Percentiles rank a stretch among this genome's conserved stretches.
Evolutionary conservation across 2,888 invertebrate genomes (phyloP).

Genomic region (Stenoptilia bipunctidactyla): DNA sequence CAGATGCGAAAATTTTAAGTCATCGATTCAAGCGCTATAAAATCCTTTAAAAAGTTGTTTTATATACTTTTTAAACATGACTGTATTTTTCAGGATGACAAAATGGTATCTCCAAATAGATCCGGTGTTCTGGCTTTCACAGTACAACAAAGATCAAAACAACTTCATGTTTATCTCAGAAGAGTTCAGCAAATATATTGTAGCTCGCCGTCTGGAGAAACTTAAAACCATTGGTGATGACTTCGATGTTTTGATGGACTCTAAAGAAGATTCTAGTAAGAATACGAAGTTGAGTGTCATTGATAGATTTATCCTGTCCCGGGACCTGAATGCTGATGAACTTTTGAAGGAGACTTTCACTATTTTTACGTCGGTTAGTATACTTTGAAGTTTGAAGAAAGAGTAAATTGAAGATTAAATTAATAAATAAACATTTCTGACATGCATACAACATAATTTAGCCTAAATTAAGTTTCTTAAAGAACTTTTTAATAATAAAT

Average conservation of each 20-base stretch:
- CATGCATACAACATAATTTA: no score
- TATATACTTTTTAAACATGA: no score
- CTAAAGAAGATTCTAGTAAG: constrained; percentile 25
- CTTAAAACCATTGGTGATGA: constrained; percentile 23
- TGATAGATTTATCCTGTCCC: constrained; percentile 44
- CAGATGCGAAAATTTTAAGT: no score
- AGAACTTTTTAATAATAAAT: no score
- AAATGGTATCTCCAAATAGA: constrained; percentile 52
- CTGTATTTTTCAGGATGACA: constrained; percentile 38
- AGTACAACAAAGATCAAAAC: constrained; percentile 18
- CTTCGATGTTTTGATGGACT: constrained; percentile 22
- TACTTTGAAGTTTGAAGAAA: not conserved
- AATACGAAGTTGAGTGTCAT: constrained; percentile 41
- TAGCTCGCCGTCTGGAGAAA: constrained; percentile 23
- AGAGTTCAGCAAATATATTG: constrained; percentile 23
- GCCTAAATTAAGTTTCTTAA: no score
- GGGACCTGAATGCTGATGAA: constrained; percentile 29
- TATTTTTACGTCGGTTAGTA: constrained; percentile 49
- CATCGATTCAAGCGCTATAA: no score
- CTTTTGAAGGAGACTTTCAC: constrained; percentile 41
- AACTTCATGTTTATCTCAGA: constrained; percentile 18
- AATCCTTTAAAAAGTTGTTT: no score
- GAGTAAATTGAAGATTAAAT: no score
- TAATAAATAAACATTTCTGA: no score
- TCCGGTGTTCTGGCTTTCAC: constrained; percentile 35